Evolutionary conservation across 1,140 invertebrate species (phyloP).

Genomic region (Heliconius hewitsoni): DNA sequence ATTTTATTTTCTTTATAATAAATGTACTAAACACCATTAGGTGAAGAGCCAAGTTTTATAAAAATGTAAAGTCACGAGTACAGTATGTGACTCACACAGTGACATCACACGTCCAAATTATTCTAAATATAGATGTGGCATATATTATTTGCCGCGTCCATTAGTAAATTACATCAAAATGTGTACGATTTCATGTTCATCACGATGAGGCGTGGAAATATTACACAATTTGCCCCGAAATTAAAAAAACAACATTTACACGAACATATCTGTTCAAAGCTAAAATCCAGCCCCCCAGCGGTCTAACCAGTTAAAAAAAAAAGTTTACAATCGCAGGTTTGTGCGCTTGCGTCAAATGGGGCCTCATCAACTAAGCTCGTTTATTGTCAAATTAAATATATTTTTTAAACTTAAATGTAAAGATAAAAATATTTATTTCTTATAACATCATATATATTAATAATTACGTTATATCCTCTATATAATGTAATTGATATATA

Average conservation of each 20-base stretch:
- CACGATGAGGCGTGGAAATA: background rate
- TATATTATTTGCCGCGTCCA: background rate
- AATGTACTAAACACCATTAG: too few species aligned
- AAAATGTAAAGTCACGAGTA: background rate
- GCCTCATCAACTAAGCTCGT: too few species aligned
- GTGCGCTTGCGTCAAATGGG: accelerated
- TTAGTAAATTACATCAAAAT: background rate
- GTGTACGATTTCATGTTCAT: background rate
- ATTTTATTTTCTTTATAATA: background rate
- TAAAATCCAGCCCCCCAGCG: too few species aligned
- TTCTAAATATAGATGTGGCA: background rate
- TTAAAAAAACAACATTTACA: too few species aligned
- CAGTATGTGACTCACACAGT: background rate
- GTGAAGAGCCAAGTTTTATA: background rate
- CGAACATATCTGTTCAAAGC: too few species aligned
- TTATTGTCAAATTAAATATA: too few species aligned
- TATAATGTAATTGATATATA: too few species aligned
- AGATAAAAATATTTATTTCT: too few species aligned
- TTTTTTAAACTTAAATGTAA: too few species aligned
- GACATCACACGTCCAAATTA: slow-evolving; percentile 5
- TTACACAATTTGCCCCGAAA: background rate
- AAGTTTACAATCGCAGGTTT: accelerated
- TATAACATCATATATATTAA: too few species aligned
- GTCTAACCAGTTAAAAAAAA: too few species aligned
- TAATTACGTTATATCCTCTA: too few species aligned